Base-by-base conservation (phyloP, 2,113 vertebrate species). In the Opisthocomus hoazin region DNA sequence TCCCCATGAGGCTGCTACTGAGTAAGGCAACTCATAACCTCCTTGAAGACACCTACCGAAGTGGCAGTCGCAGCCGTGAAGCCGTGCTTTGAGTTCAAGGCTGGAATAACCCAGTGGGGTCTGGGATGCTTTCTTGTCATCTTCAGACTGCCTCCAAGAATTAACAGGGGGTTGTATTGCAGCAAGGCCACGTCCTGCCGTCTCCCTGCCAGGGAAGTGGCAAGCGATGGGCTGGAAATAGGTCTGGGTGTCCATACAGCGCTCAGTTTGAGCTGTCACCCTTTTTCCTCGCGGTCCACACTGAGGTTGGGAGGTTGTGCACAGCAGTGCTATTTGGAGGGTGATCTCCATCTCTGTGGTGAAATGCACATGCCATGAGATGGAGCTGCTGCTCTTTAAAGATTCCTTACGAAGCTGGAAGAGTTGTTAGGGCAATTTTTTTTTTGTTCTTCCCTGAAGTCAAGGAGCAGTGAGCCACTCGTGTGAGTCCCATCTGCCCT, bases 311-410 rank as follows among this genome's bases (percentile, higher is more conserved):
- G 46, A 89, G 54, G 36, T 10, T 50, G 30, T 29, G 13, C 24
- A 7, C 48, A 4, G 69, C 36, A 90, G 63, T 12, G 34, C 34
- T 32, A 32, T 88, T 71, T 4, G 0, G 61, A 83, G 68, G 26
- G 51, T 58, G 51, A 69, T 75, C 74, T 58, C 48, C 46, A 50
- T 56, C 87, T 95, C 88, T 71, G 84, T 92, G 92, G 77, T 93
- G 82, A 91, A 89, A 86, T 36, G 86, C 83, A 76, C 54, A 75
- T 92, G 37, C 82, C 88, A 94, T 93, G 81, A 97, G 93, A 95
- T 97, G 79, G 94, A 97, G 94, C 92, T 97, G 94, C 95, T 86
- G 71, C 80, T 95, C 92, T 97, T 64, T 36, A 88, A 96, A 96
- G 54, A 54, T 61, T 78, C 46, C 46, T 91, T 61, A 54, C 10